Evolutionary conservation across 2,888 invertebrate genomes (phyloP), one percentile per base, ranked within the genome.

Genomic region (Litoditis marina): DNA sequence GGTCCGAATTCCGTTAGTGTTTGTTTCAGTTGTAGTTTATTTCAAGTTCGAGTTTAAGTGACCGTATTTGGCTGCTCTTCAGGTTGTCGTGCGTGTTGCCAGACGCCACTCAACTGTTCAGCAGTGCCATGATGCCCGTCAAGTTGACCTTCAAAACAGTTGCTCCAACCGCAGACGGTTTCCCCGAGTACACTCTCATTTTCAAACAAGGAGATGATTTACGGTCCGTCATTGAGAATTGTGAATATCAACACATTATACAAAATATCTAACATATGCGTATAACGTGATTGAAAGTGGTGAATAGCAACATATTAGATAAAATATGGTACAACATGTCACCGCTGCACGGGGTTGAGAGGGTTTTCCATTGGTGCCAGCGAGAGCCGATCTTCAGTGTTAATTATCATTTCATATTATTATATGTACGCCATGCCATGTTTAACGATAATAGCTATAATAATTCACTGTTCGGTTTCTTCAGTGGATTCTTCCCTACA

Each of bases 171-270:
- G 76, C 31, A 25, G 68, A 56, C 8, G 54, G 32, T 13, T 1
- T 39, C 25, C 50, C 81, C 27, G 91, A 92, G 80, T 98, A 95
- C 84, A 90, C 92, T 19, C 91, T 94, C 0, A 95, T 98, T 67
- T 96, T 96, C 84, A 98, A 98, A 84, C 90, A 94, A 78, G 98
- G 98, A 1, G 98, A 98, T 84, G 96, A 98, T 84, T 85, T 98
- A 56, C 60, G 77, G 76, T 76, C n/a, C n/a, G n/a, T n/a, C n/a
- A n/a, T n/a, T n/a, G n/a, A n/a, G n/a, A n/a, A 34, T 22, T 7
- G 4, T 11, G 36, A 5, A 11, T 19, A 5, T 28, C 28, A 50
- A 6, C 5, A 3, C 22, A 7, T 50, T 7, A 7, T 25, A 25
- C 16, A 19, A n/a, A 27, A 7, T n/a, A 19, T 28, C 8, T n/a